Conservation (phyloP, 1,140 invertebrate genomes). For the Zaprionus camerounensis region DNA sequence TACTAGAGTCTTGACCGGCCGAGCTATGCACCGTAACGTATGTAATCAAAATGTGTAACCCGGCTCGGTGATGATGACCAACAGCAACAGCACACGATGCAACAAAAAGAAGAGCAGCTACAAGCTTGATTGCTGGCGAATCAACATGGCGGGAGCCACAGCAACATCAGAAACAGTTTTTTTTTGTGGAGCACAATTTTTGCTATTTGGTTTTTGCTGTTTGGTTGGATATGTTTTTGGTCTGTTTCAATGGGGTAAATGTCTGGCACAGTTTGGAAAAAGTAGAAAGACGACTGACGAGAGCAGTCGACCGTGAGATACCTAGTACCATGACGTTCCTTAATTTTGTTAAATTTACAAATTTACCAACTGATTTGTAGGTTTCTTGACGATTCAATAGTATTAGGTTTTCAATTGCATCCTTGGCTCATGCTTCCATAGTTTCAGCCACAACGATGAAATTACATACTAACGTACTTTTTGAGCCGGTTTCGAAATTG, state of each 20-base stretch:
- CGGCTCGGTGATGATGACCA: neutral
- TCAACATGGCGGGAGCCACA: neutral
- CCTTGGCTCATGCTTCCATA: neutral
- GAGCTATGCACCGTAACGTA: neutral
- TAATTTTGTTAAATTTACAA: neutral
- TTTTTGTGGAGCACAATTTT: neutral
- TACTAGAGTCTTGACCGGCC: neutral
- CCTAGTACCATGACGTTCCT: neutral
- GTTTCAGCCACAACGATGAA: neutral
- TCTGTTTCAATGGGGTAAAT: neutral
- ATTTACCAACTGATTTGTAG: no score
- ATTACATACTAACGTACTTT: neutral
- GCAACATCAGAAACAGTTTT: neutral
- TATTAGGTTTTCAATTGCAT: neutral
- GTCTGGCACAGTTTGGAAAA: neutral
- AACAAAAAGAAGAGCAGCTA: neutral
- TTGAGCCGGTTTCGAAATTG: neutral
- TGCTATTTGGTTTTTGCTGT: neutral
- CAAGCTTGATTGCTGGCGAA: neutral
- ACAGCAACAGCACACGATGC: neutral
- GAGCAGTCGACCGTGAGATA: conserved; percentile 1
- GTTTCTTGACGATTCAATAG: neutral
- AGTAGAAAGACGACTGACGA: neutral
- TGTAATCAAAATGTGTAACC: conserved; percentile 1
- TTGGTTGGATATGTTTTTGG: neutral